These are phyloP conservation scores for Salminus brasiliensis DNA, from an alignment of 2,113 vertebrate genomes.

Conservation along the genomic window DNA sequence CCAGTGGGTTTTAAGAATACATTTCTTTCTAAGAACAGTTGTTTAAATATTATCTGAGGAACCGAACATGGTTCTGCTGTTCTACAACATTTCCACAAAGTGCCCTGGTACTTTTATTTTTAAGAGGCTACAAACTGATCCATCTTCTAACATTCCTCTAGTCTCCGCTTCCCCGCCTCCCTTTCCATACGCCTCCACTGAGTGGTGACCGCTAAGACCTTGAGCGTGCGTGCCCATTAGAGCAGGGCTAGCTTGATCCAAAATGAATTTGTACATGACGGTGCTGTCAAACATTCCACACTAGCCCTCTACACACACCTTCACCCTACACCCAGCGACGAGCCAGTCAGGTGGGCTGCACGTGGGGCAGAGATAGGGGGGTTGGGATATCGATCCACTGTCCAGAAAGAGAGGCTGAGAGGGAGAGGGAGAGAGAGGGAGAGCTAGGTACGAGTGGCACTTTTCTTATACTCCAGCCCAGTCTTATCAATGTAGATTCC, in stretches of 20 bases:
- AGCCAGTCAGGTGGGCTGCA: background rate
- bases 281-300: conserved; percentile 65
- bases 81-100: background rate
- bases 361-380: background rate
- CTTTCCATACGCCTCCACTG: conserved; percentile 34
- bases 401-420: background rate
- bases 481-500: conserved; percentile 21
- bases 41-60: too few relatives aligned
- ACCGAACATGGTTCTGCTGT: background rate
- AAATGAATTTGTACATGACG: conserved; percentile 73
- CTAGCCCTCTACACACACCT: background rate
- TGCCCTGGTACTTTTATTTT: too few relatives aligned
- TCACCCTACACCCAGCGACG: conserved; percentile 1
- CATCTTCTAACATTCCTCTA: background rate
- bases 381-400: conserved; percentile 21
- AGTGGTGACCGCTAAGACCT: conserved; percentile 65
- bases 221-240: conserved; percentile 60
- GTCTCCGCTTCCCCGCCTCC: conserved; percentile 27
- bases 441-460: conserved; percentile 64
- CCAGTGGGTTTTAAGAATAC: too few relatives aligned
- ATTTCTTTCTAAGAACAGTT: too few relatives aligned
- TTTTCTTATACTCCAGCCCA: conserved; percentile 49
- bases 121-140: background rate
- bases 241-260: conserved; percentile 61
- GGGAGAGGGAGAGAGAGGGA: background rate